Evolutionary conservation across 1,140 invertebrate genomes (phyloP).

Genomic region (Globodera ellingtonae): DNA sequence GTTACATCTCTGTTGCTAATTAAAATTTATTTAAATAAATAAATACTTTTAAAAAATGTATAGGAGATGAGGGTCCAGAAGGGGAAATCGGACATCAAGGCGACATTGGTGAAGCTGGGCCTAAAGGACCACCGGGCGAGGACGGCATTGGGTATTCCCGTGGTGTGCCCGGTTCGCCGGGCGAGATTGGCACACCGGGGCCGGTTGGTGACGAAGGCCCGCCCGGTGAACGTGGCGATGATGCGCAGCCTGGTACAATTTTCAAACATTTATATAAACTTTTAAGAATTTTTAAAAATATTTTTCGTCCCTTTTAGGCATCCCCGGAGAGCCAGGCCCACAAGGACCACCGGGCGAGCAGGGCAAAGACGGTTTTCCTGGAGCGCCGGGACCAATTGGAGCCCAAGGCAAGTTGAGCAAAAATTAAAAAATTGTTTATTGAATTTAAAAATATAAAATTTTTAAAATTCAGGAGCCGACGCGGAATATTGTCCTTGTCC

Average conservation of each 20-base stretch:
- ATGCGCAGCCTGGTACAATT: slow-evolving; percentile 31
- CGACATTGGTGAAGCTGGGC: slow-evolving; percentile 29
- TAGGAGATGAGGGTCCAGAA: slow-evolving; percentile 34
- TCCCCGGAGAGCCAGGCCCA: slow-evolving; percentile 39
- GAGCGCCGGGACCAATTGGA: slow-evolving; percentile 17
- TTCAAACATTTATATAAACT: not conserved
- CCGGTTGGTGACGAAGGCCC: slow-evolving; percentile 41
- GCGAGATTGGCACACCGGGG: slow-evolving; percentile 38
- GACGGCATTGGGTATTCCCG: slow-evolving; percentile 37
- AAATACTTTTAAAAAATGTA: not conserved
- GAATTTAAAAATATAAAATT: not conserved
- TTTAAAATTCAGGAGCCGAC: slow-evolving; percentile 25
- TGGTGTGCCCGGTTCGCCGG: slow-evolving; percentile 46
- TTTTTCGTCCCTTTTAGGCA: slow-evolving; percentile 17
- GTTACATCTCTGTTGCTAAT: too few species aligned
- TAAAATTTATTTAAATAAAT: too few species aligned
- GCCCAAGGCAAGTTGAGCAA: slow-evolving; percentile 11
- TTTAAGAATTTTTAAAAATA: not conserved
- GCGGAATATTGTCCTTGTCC: slow-evolving; percentile 48
- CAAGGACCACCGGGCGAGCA: slow-evolving; percentile 37
- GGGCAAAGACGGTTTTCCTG: slow-evolving; percentile 41
- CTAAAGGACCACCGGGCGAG: slow-evolving; percentile 35
- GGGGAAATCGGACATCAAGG: slow-evolving; percentile 33
- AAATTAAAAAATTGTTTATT: not conserved
- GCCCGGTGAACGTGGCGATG: slow-evolving; percentile 47